Percentiles rank a stretch among this genome's conserved stretches.
Evolutionary conservation across 2,113 vertebrate genomes (phyloP).

Genomic region (Microcebus tavaratra): DNA sequence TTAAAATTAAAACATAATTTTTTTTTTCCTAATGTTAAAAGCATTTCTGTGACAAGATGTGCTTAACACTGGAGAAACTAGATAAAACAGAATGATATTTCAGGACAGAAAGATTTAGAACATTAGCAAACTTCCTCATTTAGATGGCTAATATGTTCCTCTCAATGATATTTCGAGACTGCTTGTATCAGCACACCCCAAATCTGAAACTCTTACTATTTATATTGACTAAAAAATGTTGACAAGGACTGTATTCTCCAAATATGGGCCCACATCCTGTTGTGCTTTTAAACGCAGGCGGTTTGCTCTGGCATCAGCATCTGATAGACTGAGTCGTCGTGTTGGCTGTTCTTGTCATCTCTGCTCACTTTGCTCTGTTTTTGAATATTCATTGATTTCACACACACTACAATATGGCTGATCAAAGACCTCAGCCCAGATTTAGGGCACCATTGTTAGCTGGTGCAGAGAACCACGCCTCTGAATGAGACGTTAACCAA

Average conservation of each 20-base stretch:
- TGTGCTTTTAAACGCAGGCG: not conserved
- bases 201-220: slow-evolving; percentile 53
- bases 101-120: slow-evolving; percentile 64
- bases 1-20: slow-evolving; percentile 65
- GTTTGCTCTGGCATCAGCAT: not conserved
- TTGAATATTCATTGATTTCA: slow-evolving; percentile 36
- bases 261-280: not conserved
- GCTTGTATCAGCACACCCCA: slow-evolving; percentile 51
- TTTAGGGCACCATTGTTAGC: not conserved
- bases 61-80: slow-evolving; percentile 61
- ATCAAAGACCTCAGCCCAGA: slow-evolving; percentile 26
- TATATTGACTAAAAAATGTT: slow-evolving; percentile 51
- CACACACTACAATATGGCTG: not conserved
- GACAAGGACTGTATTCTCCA: not conserved
- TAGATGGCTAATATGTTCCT: slow-evolving; percentile 50
- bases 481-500: not conserved
- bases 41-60: slow-evolving; percentile 60
- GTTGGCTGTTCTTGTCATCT: not conserved
- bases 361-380: slow-evolving; percentile 27
- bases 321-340: slow-evolving; percentile 21
- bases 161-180: slow-evolving; percentile 59
- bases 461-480: not conserved
- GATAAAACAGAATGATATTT: slow-evolving; percentile 68
- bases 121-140: slow-evolving; percentile 56
- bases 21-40: slow-evolving; percentile 59